Evolutionary conservation across 2,797 vertebrate genomes (phyloP).

Genomic region (Fratercula arctica): DNA sequence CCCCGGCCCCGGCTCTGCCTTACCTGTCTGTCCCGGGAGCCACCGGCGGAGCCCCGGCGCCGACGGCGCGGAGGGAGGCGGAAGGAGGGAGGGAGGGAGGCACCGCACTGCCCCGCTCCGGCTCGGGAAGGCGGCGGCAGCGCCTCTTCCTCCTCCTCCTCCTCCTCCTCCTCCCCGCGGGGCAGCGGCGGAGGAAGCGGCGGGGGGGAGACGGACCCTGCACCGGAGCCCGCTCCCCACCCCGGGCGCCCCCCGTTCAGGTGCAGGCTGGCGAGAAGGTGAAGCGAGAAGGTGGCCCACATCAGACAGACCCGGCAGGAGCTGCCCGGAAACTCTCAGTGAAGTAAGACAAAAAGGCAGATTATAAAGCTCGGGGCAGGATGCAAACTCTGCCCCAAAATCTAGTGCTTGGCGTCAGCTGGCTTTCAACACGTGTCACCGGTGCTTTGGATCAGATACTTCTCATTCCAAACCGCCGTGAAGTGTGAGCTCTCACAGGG

Average conservation of each 20-base stretch:
- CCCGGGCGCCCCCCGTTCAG: neutral
- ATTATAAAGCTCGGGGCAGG: rapidly evolving
- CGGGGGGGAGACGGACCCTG: neutral
- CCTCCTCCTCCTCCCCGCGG: neutral
- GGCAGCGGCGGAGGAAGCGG: neutral
- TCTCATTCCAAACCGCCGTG: neutral
- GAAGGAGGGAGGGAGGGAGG: neutral
- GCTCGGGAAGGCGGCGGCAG: neutral
- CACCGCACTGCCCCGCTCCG: neutral
- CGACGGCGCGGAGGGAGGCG: neutral
- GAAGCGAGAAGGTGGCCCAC: rapidly evolving
- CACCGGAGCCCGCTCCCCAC: neutral
- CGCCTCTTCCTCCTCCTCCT: neutral
- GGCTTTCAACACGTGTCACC: neutral
- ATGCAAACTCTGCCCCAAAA: neutral
- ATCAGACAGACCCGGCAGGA: neutral
- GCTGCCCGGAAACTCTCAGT: neutral
- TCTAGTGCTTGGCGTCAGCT: neutral
- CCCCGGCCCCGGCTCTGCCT: neutral
- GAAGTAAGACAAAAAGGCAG: neutral
- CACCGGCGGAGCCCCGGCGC: neutral
- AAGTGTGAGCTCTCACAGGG: neutral
- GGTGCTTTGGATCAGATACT: neutral
- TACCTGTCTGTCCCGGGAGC: neutral
- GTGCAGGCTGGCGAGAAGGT: neutral